phyloP scores from a whole-genome alignment of 2,113 vertebrate genomes.

The Sapayoa aenigma region DNA sequence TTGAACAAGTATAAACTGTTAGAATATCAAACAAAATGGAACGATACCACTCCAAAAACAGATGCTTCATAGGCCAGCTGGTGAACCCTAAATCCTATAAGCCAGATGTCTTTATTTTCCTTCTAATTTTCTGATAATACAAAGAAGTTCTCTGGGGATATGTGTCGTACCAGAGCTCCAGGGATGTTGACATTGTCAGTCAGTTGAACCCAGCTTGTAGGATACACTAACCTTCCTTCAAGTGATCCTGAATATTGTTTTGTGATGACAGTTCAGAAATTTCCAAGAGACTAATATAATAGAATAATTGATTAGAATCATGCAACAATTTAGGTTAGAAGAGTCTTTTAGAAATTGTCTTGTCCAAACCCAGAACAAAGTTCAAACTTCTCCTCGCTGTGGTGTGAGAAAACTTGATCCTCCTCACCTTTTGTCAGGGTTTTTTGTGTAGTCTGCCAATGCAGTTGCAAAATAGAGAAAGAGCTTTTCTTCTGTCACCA shows the following conservation, averaged over 20 bases:
- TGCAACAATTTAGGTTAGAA: background rate
- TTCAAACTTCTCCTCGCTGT: background rate
- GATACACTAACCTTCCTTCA: background rate
- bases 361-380: background rate
- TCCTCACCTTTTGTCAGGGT: background rate
- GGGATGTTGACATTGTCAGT: background rate
- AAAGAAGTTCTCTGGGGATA: background rate
- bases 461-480: background rate
- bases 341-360: background rate
- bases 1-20: background rate
- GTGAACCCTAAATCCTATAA: background rate
- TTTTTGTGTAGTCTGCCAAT: background rate
- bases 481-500: background rate
- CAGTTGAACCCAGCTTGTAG: background rate
- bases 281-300: background rate
- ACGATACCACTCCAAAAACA: background rate
- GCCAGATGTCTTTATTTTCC: background rate
- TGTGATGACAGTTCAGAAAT: background rate
- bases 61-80: background rate
- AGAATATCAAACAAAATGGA: background rate
- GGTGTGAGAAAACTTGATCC: background rate
- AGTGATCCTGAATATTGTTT: background rate
- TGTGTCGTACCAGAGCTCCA: background rate
- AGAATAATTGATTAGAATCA: background rate
- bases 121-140: background rate